These are phyloP conservation scores for Entelurus aequoreus DNA, from an alignment of 2,113 vertebrate genomes.

Conservation along the genomic window DNA sequence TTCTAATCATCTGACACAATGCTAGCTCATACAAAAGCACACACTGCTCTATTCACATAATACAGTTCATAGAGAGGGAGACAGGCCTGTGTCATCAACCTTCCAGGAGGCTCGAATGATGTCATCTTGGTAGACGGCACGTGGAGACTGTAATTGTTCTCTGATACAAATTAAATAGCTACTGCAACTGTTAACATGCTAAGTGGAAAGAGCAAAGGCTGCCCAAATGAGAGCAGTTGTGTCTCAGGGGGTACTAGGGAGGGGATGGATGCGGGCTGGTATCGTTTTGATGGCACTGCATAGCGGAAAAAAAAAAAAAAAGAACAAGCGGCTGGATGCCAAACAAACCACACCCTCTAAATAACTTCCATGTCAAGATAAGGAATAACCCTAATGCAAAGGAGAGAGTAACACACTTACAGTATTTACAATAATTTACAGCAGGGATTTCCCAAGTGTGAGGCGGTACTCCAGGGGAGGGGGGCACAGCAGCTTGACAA, in stretches of 20 bases:
- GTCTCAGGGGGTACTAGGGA: conserved; percentile 1
- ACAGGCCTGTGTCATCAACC: background rate
- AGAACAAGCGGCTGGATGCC: background rate
- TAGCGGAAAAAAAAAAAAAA: background rate
- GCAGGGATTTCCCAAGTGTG: no score
- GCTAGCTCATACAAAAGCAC: background rate
- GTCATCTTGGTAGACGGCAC: background rate
- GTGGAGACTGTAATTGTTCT: background rate
- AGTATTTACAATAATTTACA: no score
- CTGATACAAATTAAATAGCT: no score
- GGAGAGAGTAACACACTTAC: background rate
- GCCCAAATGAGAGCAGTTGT: conserved; percentile 5
- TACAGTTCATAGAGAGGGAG: background rate
- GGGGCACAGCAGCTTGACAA: no score
- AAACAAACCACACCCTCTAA: background rate
- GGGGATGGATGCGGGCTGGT: background rate
- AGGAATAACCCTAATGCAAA: background rate
- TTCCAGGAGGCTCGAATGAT: background rate
- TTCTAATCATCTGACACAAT: background rate
- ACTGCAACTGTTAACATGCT: conserved; percentile 1
- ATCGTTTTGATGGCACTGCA: conserved; percentile 5
- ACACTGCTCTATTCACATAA: background rate
- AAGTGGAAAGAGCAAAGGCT: background rate
- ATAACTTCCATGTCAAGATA: conserved; percentile 6
- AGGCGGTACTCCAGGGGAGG: no score